Base-by-base conservation (phyloP, 2,888 invertebrate genomes). In the Subacronicta megacephala region DNA sequence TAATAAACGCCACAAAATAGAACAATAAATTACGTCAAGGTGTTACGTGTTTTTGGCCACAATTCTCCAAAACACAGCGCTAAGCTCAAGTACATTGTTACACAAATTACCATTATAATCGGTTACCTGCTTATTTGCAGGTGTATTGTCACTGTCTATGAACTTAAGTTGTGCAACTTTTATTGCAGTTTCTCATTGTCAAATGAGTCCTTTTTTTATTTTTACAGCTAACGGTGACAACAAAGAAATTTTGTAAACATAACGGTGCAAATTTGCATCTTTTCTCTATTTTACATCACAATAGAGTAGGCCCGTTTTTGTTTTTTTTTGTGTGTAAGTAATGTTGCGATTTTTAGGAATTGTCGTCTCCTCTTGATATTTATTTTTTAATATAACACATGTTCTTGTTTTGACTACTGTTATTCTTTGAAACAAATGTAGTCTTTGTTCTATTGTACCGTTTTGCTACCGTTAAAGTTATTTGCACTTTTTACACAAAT, bases 21-120 rank as follows among this genome's bases (percentile, higher is more conserved):
- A 82, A 82, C 85, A 83, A 91, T 94, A 94, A 92, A 94, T 93
- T 89, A 93, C 84, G 81, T 81, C 89, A 92, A 93, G 93, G 92
- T 93, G 93, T 89, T 88, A 85, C 85, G 84, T 83, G 82, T 83
- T 84, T 84, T 84, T 87, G 88, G 88, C 94, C 94, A 89, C 94
- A 93, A 87, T 90, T 82, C 84, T 82, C 88, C 85, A 90, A 92
- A 93, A 94, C 88, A 91, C 89, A 87, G 85, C 75, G 78, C 74
- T 78, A 52, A 63, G 84, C 77, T 81, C 81, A 84, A 83, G 82
- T 83, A 84, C 84, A 88, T 91, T 92, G 89, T 93, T 81, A 83
- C 72, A 70, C 71, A 66, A 76, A 92, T 92, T 92, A 90, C 82
- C 92, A 92, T 93, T 87, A 92, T 91, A 93, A 93, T 93, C 87